Base-by-base conservation (phyloP, 2,113 vertebrate species). In the Gymnocephalus cernua region DNA sequence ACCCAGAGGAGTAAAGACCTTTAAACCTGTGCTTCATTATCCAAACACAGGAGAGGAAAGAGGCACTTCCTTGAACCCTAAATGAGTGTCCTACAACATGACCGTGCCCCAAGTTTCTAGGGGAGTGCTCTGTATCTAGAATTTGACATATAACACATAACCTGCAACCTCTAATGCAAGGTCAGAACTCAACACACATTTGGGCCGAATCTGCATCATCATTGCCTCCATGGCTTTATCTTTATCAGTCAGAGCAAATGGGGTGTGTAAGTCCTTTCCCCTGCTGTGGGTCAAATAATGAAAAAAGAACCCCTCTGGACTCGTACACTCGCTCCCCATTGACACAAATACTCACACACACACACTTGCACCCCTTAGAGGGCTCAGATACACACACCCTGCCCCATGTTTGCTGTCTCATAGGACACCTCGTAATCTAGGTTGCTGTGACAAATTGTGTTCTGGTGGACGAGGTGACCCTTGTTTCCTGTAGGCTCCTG, bases 371-470 rank as follows among this genome's bases (percentile, higher is more conserved):
- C 51, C 53, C 72, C 61, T 74, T 48, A 56, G 81, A 85, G 70
- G 72, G 57, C 41, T 63, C 10, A 69, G 68, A 57, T 12, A 78
- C 79, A 79, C 74, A 64, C 67, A 41, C 19, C 80, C 25, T 63
- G 74, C 61, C 32, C 38, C 14, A 27, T 80, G 79, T 79, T 79
- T 78, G 51, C 54, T 32, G 54, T 77, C 76, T 87, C 57, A 57
- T 21, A 68, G 83, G 74, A 77, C 74, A 79, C 68, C 63, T 86
- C 27, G 14, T 79, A 82, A 89, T 91, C 83, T 88, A 63, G 79
- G 82, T 74, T 88, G 76, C 61, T 54, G 70, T 84, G 88, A 93
- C 62, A 86, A 92, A 92, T 90, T 72, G 64, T 50, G 41, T 53
- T 79, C 18, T 57, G 27, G 47, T 88, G 80, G 53, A 90, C 12